These are phyloP conservation scores for Elanus axillaris DNA, from an alignment of 2,113 vertebrate species.

Conservation along the genomic window DNA sequence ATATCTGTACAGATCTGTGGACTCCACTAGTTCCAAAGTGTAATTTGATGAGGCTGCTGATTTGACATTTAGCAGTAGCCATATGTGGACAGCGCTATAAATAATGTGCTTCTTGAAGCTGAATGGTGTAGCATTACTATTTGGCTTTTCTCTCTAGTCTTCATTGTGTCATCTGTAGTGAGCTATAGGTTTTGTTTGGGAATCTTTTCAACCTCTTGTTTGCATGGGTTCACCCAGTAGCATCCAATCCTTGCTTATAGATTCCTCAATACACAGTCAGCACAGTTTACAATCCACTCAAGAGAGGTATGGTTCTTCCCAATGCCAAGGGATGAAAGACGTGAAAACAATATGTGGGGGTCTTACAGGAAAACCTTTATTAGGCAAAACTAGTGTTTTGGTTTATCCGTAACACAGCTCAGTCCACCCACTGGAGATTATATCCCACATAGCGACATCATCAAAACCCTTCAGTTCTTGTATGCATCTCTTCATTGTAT, in stretches of 20 bases:
- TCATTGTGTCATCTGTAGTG: constrained; percentile 95
- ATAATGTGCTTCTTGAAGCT: constrained; percentile 75
- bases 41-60: constrained; percentile 72
- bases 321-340: neutral
- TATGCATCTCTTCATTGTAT: neutral
- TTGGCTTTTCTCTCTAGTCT: constrained; percentile 87
- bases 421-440: accelerated
- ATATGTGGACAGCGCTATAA: constrained; percentile 71
- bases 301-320: constrained; percentile 63
- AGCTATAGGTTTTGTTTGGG: constrained; percentile 92
- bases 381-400: neutral
- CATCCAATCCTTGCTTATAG: constrained; percentile 80
- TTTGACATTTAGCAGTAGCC: constrained; percentile 80
- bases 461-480: neutral
- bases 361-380: neutral
- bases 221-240: constrained; percentile 95
- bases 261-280: constrained; percentile 88
- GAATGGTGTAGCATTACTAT: constrained; percentile 85
- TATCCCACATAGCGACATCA: neutral
- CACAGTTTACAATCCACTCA: constrained; percentile 85
- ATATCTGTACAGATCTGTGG: constrained; percentile 79
- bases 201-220: constrained; percentile 82
- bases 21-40: constrained; percentile 78
- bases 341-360: neutral
- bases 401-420: neutral